Conservation (phyloP, 2,113 vertebrate species). For the Pangasianodon gigas region DNA sequence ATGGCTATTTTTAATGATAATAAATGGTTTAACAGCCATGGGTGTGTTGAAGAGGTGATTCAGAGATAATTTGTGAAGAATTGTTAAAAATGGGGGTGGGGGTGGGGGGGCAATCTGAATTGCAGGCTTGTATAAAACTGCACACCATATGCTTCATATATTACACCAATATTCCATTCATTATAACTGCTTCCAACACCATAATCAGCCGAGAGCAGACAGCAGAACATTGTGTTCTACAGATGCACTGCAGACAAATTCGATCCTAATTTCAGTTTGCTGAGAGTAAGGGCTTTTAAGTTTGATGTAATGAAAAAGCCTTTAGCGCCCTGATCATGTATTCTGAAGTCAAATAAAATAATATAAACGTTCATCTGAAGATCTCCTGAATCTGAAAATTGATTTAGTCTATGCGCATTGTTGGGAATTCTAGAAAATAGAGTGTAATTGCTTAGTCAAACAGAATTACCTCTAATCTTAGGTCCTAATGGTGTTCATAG, state of each 20-base stretch:
- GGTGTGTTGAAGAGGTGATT: not conserved
- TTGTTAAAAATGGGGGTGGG: not conserved
- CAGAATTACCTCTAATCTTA: slow-evolving; percentile 32
- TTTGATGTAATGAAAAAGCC: slow-evolving; percentile 26
- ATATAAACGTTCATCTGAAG: slow-evolving; percentile 8
- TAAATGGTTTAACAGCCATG: no score
- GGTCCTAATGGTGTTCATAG: slow-evolving; percentile 14
- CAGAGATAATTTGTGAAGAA: not conserved
- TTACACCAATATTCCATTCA: slow-evolving; percentile 52
- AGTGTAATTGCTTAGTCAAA: slow-evolving; percentile 28
- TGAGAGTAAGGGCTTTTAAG: not conserved
- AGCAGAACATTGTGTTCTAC: slow-evolving; percentile 23
- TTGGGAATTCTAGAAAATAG: slow-evolving; percentile 19
- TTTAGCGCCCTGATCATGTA: slow-evolving; percentile 1
- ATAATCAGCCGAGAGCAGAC: slow-evolving; percentile 58
- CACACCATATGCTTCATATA: slow-evolving; percentile 63
- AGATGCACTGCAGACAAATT: slow-evolving; percentile 32
- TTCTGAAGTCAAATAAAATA: slow-evolving; percentile 15
- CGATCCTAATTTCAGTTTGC: slow-evolving; percentile 19
- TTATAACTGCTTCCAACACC: slow-evolving; percentile 55
- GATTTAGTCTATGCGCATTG: not conserved
- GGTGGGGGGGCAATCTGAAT: slow-evolving; percentile 50
- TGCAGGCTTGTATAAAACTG: slow-evolving; percentile 61
- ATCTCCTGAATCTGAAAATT: not conserved
- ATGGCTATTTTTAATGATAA: not conserved